These are phyloP conservation scores for Hyles euphorbiae DNA, from an alignment of 1,140 invertebrate species.

Conservation along the genomic window DNA sequence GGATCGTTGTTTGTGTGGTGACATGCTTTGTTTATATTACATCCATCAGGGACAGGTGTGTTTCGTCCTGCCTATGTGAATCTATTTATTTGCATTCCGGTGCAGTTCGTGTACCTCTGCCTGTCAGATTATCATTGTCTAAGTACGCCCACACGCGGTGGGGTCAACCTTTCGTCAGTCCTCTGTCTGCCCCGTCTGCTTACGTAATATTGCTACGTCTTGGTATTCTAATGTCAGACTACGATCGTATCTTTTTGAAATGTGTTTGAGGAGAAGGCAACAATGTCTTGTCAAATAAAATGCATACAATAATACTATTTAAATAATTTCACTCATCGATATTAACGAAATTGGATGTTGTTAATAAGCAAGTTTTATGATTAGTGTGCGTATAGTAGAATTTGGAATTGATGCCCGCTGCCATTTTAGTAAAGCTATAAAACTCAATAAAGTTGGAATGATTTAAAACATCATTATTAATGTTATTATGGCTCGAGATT, in stretches of 20 bases:
- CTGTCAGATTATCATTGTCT: constrained; percentile 52
- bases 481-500: no score
- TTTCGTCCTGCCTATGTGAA: constrained; percentile 59
- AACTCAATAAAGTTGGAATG: no score
- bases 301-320: neutral
- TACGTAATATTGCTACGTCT: constrained; percentile 43
- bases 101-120: constrained; percentile 56
- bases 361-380: no score
- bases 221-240: constrained; percentile 46
- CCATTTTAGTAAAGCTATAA: no score
- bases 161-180: constrained; percentile 57
- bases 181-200: constrained; percentile 35
- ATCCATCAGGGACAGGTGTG: constrained; percentile 58
- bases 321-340: no score
- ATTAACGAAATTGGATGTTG: neutral
- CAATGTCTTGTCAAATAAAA: constrained; percentile 3
- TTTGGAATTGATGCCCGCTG: neutral
- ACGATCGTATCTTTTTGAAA: constrained; percentile 21
- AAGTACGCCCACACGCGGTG: constrained; percentile 40
- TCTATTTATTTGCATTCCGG: constrained; percentile 69
- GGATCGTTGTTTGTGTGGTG: constrained; percentile 16
- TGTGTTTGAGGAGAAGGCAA: constrained; percentile 9
- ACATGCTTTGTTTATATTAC: constrained; percentile 62
- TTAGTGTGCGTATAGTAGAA: no score
- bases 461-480: no score